phyloP scores from a whole-genome alignment of 2,888 invertebrate species.

The Aproaerema taeniolella region DNA sequence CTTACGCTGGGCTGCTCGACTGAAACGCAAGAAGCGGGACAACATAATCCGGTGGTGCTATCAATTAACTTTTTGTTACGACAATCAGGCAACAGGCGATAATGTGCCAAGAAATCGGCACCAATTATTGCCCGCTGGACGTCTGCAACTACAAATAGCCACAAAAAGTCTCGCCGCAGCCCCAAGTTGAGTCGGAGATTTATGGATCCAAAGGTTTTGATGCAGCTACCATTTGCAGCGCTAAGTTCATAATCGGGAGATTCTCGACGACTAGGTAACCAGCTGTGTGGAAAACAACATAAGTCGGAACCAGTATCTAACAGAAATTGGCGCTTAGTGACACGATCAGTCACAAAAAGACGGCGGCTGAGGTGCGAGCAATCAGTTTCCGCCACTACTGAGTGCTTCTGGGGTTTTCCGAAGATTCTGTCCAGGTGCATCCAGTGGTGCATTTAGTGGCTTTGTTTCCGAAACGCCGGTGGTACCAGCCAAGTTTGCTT shows the following conservation, averaged over 20 bases:
- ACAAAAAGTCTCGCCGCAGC: slow-evolving; percentile 11
- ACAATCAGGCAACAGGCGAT: slow-evolving; percentile 17
- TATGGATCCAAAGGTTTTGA: slow-evolving; percentile 16
- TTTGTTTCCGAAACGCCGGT: background rate
- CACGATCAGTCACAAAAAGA: background rate
- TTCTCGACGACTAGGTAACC: slow-evolving; percentile 1
- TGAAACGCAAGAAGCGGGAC: background rate
- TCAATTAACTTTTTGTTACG: slow-evolving; percentile 8
- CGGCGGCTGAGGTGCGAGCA: slow-evolving; percentile 13
- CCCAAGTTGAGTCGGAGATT: slow-evolving; percentile 12
- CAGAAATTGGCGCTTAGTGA: background rate
- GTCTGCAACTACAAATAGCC: slow-evolving; percentile 18
- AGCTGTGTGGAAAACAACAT: slow-evolving; percentile 13
- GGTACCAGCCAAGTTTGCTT: background rate
- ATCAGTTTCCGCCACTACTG: slow-evolving; percentile 17
- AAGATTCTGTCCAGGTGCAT: slow-evolving; percentile 14
- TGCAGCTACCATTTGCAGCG: slow-evolving; percentile 18
- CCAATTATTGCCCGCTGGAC: slow-evolving; percentile 18
- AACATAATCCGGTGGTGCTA: slow-evolving; percentile 11
- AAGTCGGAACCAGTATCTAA: slow-evolving; percentile 20
- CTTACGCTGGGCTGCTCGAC: slow-evolving; percentile 10
- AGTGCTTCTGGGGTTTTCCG: slow-evolving; percentile 16
- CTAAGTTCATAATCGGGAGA: slow-evolving; percentile 13
- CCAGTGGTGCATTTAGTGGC: background rate
- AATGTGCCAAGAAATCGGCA: slow-evolving; percentile 15